Evolutionary conservation across 2,888 invertebrate species (phyloP).

Genomic region (Scaptodrosophila latifasciaeformis): DNA sequence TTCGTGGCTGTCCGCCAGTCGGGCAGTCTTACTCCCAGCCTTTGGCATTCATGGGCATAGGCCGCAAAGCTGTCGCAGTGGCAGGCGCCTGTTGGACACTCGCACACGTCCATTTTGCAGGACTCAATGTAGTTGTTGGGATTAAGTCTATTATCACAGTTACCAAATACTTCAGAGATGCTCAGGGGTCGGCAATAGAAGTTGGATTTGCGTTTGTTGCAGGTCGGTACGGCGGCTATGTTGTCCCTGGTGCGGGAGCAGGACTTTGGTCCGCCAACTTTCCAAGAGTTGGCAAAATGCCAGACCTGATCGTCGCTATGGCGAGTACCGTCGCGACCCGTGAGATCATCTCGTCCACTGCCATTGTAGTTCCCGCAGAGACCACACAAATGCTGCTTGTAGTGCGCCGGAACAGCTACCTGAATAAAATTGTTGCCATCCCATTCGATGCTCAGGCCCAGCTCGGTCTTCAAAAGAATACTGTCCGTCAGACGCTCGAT

Average conservation of each 20-base stretch:
- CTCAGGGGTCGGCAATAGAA: slow-evolving; percentile 77
- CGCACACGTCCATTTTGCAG: slow-evolving; percentile 91
- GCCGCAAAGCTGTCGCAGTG: slow-evolving; percentile 93
- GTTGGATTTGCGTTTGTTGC: slow-evolving; percentile 77
- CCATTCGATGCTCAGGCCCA: slow-evolving; percentile 92
- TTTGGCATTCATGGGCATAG: slow-evolving; percentile 90
- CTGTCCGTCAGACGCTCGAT: slow-evolving; percentile 80
- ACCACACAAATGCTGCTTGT: slow-evolving; percentile 88
- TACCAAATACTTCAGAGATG: slow-evolving; percentile 79
- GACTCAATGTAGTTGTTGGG: slow-evolving; percentile 89
- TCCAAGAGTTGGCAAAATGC: slow-evolving; percentile 92
- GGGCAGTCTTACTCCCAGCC: slow-evolving; percentile 82
- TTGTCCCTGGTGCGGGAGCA: slow-evolving; percentile 79
- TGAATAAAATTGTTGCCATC: slow-evolving; percentile 95
- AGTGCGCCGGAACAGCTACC: slow-evolving; percentile 84
- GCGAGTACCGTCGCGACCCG: slow-evolving; percentile 81
- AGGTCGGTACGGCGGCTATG: slow-evolving; percentile 75
- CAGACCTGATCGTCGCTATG: slow-evolving; percentile 79
- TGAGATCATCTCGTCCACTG: slow-evolving; percentile 88
- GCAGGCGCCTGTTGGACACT: slow-evolving; percentile 86
- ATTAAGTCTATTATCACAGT: slow-evolving; percentile 87
- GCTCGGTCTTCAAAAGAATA: slow-evolving; percentile 81
- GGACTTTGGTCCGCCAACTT: slow-evolving; percentile 86
- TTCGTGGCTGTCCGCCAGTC: slow-evolving; percentile 84
- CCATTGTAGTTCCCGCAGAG: slow-evolving; percentile 97